These are phyloP conservation scores for Peromyscus maniculatus DNA, from an alignment of 2,113 vertebrate genomes.

Conservation along the genomic window DNA sequence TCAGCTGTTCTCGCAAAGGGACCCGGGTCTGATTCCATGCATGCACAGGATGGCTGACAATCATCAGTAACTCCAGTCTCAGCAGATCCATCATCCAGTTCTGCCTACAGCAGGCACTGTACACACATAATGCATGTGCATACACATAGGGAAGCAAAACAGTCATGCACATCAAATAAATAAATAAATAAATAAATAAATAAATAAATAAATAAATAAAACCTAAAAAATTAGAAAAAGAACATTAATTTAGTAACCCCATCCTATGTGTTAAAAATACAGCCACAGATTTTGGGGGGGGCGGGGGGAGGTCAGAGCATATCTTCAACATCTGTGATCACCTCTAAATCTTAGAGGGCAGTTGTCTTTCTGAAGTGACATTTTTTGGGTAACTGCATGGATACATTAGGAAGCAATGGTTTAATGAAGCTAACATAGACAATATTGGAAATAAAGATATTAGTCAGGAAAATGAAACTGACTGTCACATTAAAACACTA, in stretches of 20 bases:
- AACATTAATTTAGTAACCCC: not conserved
- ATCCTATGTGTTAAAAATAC: not conserved
- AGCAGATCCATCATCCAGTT: not conserved
- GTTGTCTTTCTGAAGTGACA: not conserved
- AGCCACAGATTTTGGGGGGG: not conserved
- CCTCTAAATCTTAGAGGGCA: not conserved
- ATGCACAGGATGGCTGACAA: too few relatives aligned
- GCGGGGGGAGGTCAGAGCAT: not conserved
- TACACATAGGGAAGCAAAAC: not conserved
- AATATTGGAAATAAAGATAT: conserved; percentile 1
- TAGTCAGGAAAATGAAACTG: not conserved
- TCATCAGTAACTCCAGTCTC: not conserved
- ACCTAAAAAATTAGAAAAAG: not conserved
- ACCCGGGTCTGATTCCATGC: not conserved
- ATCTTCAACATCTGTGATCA: not conserved
- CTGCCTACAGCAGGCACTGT: not conserved
- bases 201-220: not conserved
- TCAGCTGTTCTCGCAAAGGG: too few relatives aligned
- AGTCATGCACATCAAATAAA: not conserved
- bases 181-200: not conserved
- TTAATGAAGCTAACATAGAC: not conserved
- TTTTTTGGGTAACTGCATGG: not conserved
- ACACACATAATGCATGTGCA: rapidly evolving
- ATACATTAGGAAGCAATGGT: conserved; percentile 14
- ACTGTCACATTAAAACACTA: not conserved